Evolutionary conservation across 2,113 vertebrate species (phyloP), one percentile per base, ranked within the genome.

Genomic region (Burhinus oedicnemus): DNA sequence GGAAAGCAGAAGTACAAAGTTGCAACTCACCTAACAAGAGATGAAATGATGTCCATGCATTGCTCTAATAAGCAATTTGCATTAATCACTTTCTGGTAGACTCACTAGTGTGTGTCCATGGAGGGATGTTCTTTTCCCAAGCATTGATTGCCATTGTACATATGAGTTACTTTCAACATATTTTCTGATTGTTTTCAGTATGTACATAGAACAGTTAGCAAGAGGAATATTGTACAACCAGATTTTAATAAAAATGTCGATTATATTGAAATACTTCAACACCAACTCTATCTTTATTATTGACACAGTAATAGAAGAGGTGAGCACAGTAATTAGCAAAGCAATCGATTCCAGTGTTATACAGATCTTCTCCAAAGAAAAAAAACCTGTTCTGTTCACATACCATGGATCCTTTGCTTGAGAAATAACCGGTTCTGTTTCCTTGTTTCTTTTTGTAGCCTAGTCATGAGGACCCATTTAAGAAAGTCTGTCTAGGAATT

Each of bases 181-280:
- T 45, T 93, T 95, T 82, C 84, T 92, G 90, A 75, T 83, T 5
- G 8, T 92, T 87, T 97, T 93, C 80, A 70, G 42, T 72, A 47
- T 12, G 34, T 62, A 65, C 27, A 40, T 17, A 60, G 40, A 87
- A 69, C 14, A 44, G 21, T 29, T 92, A 82, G 68, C 69, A 55
- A 87, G 57, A 51, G n/a, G 45, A 93, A 64, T 86, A 38, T 78
- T 76, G 52, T 89, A 62, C 80, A 80, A 62, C 26, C 20, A 80
- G 74, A 70, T 49, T 95, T 90, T 78, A 92, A 97, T 95, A 95
- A 94, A 97, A 92, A 89, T 78, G 75, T 93, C 93, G 80, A 86
- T 97, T 93, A 71, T 64, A 94, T 62, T 64, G 87, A 96, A 97
- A 91, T 42, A 64, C 54, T 96, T 94, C 87, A 45, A 62, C 61